phyloP scores from a whole-genome alignment of 92 coral and sea anemone genomes.

The Porites lobata region DNA sequence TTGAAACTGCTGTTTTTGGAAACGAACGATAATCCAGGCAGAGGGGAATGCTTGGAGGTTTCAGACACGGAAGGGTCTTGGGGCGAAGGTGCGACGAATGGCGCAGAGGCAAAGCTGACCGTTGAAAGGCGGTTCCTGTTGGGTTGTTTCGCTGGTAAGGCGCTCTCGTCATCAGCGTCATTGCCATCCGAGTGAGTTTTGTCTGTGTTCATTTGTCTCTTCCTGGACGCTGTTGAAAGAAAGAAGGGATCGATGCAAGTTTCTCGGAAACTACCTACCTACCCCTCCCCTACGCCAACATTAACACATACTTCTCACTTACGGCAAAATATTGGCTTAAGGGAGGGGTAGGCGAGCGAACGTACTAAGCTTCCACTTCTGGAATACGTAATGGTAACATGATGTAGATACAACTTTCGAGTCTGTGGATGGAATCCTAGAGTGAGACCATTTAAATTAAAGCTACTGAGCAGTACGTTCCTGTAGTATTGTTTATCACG shows the following conservation, averaged over 20 bases:
- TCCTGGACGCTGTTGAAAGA: slow-evolving; percentile 22
- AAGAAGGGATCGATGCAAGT: too few species aligned
- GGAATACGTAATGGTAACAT: too few species aligned
- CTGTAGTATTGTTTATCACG: too few species aligned
- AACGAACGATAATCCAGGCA: slow-evolving; percentile 37
- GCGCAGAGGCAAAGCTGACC: slow-evolving; percentile 86
- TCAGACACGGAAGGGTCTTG: slow-evolving; percentile 44
- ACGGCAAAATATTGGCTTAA: too few species aligned
- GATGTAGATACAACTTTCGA: too few species aligned
- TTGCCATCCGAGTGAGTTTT: slow-evolving; percentile 50
- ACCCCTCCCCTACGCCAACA: too few species aligned
- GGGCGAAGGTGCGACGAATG: slow-evolving; percentile 57
- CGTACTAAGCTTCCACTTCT: too few species aligned
- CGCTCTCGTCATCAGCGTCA: slow-evolving; percentile 67
- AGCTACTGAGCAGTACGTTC: too few species aligned
- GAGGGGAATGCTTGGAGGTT: neutral
- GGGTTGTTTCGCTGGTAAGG: slow-evolving; percentile 34
- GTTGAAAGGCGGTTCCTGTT: slow-evolving; percentile 71
- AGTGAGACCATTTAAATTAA: too few species aligned
- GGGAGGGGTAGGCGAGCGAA: too few species aligned
- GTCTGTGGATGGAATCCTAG: neutral
- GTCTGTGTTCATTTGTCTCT: slow-evolving; percentile 2
- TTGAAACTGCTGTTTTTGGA: slow-evolving; percentile 42
- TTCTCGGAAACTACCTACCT: too few species aligned
- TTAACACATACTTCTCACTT: too few species aligned